phyloP scores from a whole-genome alignment of 2,888 invertebrate species.

The Polylopha cassiicola region DNA sequence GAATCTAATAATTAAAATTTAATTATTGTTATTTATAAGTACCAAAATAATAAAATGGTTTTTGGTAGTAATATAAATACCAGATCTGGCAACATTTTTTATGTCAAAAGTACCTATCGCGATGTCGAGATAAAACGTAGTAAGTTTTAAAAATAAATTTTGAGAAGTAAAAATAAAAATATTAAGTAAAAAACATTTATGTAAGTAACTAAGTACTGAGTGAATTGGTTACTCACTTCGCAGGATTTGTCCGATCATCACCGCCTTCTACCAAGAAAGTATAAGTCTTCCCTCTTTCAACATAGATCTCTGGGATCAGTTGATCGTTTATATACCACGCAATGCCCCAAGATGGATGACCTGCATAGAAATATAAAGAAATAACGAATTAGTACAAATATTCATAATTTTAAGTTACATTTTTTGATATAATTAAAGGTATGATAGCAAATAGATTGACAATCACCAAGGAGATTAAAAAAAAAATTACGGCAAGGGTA shows the following conservation, averaged over 20 bases:
- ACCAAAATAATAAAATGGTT: not conserved
- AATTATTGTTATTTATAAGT: too few species aligned
- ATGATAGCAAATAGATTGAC: too few species aligned
- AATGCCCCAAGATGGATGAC: conserved; percentile 90
- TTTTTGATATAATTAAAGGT: not conserved
- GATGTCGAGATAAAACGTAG: too few species aligned
- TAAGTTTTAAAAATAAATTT: too few species aligned
- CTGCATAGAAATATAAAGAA: conserved; percentile 40
- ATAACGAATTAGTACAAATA: too few species aligned
- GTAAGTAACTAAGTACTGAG: too few species aligned
- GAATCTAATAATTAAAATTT: conserved; percentile 81
- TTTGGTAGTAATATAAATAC: not conserved
- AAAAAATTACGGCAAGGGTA: too few species aligned
- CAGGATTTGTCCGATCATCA: conserved; percentile 86
- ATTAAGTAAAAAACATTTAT: too few species aligned
- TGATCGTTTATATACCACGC: conserved; percentile 95
- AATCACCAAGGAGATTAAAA: too few species aligned
- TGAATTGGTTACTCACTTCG: conserved; percentile 81
- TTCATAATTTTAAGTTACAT: too few species aligned
- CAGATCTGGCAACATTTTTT: conserved; percentile 5
- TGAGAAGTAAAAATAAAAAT: too few species aligned
- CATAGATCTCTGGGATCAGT: conserved; percentile 91
- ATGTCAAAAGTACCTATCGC: not conserved
- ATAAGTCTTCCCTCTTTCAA: conserved; percentile 91
- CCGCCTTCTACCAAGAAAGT: conserved; percentile 92